phyloP scores from a whole-genome alignment of 1,140 invertebrate species.

The Akabosia matsudoensis region DNA sequence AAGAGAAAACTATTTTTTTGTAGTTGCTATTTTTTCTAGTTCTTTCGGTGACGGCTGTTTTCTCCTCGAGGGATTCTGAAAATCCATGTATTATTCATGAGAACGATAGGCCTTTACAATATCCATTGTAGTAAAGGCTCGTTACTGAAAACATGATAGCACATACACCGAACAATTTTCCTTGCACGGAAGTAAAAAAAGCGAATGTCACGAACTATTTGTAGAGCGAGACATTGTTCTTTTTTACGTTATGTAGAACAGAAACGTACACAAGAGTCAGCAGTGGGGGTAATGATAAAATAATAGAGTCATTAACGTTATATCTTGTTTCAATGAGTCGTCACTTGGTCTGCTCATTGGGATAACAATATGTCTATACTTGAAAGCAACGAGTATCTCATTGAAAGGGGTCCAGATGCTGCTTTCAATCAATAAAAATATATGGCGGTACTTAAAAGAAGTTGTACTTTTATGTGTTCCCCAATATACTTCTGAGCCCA shows the following conservation, averaged over 20 bases:
- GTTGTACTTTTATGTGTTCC: neutral
- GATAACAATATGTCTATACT: neutral
- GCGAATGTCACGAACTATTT: neutral
- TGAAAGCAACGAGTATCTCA: neutral
- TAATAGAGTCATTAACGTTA: neutral
- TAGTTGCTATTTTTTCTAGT: neutral
- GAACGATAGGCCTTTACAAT: neutral
- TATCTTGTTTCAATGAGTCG: neutral
- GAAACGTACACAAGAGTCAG: neutral
- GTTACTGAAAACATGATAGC: neutral
- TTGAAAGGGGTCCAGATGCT: neutral
- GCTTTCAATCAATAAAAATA: constrained; percentile 8
- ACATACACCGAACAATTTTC: neutral
- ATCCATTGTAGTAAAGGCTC: neutral
- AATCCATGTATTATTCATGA: constrained; percentile 10
- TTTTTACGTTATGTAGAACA: neutral
- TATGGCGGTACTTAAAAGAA: neutral
- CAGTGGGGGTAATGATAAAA: neutral
- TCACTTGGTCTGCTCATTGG: neutral
- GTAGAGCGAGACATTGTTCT: neutral
- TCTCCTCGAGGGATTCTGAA: neutral
- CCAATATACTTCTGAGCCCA: neutral
- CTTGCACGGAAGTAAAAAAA: neutral
- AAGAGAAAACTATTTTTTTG: neutral
- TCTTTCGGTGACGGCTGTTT: neutral